Evolutionary conservation across 2,113 vertebrate species (phyloP), one percentile per base, ranked within the genome.

Genomic region (Anolis carolinensis): DNA sequence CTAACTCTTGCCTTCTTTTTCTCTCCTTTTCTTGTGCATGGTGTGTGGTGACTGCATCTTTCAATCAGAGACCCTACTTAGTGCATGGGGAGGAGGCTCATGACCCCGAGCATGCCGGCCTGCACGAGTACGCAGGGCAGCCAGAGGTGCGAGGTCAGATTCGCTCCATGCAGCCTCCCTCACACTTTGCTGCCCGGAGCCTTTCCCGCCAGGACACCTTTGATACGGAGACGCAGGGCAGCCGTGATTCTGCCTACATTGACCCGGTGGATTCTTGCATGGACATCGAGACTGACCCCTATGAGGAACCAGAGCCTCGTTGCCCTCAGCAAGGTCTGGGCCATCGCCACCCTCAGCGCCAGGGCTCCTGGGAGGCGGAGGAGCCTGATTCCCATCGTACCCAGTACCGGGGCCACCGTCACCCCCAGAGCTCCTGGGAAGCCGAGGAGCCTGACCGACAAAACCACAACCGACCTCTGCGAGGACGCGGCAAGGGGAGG

Each of bases 281-380:
- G 96, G 98, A 98, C 97, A 97, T 98, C 90, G 98, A 99, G 94
- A 98, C 96, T 0, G 98, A 99, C 83, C 98, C 98, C 52, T 98
- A 97, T 0, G 98, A 99, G 92, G 98, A 98, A 84, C 96, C 27
- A 1, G 93, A 93, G 34, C 94, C 91, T 34, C 85, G 89, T 1
- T 90, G 92, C 2, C 16, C 65, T 8, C 97, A 59, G 16, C 55
- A 94, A 6, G 92, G 90, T 32, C 92, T 95, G 1, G 91, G 87
- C 84, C 93, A n/a, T 86, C 88, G 93, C 80, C 95, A 95, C 80
- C 91, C 82, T 48, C 97, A 97, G 93, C 97, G 97, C 2, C 97
- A 97, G 92, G 96, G 97, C 1, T 96, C 97, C 83, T 98, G 98
- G 97, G 97, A 97, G 6, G 96, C 97, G 23, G 97, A 98, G 18